Evolutionary conservation across 2,113 vertebrate species (phyloP).

Genomic region (Orthonyx spaldingii): DNA sequence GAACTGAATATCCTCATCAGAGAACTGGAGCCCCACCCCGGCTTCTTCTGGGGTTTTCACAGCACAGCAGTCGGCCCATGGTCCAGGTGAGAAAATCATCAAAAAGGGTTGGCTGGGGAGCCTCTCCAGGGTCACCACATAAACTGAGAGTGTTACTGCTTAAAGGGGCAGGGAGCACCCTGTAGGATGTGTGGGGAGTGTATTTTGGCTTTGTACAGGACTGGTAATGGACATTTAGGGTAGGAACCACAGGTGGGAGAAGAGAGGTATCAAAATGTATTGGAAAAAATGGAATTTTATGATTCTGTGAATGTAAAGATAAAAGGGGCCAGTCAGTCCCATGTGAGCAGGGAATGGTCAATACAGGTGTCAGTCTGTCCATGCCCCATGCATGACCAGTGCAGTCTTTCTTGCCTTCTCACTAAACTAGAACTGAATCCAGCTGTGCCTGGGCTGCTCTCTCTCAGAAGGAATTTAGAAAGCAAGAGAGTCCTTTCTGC

Average conservation of each 20-base stretch:
- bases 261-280: neutral
- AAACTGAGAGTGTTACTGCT: accelerated
- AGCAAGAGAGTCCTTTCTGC: neutral
- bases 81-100: neutral
- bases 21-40: neutral
- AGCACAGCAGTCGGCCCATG: neutral
- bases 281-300: neutral
- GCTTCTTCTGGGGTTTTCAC: neutral
- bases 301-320: neutral
- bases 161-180: neutral
- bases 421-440: neutral
- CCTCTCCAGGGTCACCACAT: neutral
- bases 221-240: neutral
- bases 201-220: neutral
- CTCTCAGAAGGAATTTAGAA: neutral
- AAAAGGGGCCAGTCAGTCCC: neutral
- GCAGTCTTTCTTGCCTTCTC: neutral
- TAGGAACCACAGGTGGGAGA: neutral
- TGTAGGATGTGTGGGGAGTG: neutral
- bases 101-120: neutral
- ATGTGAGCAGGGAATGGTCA: neutral
- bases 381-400: neutral
- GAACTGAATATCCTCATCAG: neutral
- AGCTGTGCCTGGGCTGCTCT: neutral
- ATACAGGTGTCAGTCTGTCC: neutral